Evolutionary conservation across 2,797 vertebrate genomes (phyloP).

Genomic region (Manis crassicaudata): DNA sequence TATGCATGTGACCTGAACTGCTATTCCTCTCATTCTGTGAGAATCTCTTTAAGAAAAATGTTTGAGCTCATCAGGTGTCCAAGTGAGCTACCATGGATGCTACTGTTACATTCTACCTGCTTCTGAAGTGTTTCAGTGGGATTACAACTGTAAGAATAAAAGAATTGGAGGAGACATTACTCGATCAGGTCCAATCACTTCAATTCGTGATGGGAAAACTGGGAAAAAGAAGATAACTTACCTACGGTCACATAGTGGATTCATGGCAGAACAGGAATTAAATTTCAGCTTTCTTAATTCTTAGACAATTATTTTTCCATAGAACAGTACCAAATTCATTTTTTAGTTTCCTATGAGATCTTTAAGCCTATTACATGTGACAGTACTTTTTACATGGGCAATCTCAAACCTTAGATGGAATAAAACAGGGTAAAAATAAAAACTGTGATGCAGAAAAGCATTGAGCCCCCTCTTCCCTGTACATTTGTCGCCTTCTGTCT

Average conservation of each 20-base stretch:
- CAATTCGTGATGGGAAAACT: neutral
- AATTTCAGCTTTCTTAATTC: neutral
- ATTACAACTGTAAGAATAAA: neutral
- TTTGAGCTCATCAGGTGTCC: neutral
- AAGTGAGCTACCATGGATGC: neutral
- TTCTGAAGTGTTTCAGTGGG: neutral
- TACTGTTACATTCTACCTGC: neutral
- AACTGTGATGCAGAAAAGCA: neutral
- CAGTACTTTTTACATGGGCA: neutral
- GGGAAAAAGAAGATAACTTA: neutral
- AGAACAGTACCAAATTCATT: neutral
- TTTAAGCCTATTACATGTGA: neutral
- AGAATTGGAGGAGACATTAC: neutral
- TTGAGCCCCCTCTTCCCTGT: neutral
- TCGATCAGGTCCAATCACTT: neutral
- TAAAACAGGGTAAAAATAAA: neutral
- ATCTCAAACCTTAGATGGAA: neutral
- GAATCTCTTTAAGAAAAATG: constrained; percentile 50
- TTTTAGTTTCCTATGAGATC: neutral
- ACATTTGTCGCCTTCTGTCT: neutral
- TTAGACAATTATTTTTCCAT: neutral
- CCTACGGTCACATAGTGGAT: neutral
- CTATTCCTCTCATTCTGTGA: neutral
- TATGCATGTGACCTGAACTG: neutral
- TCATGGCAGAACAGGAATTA: neutral